Evolutionary conservation across 2,888 invertebrate genomes (phyloP), one percentile per base, ranked within the genome.

Genomic region (Syrista parreyssii): DNA sequence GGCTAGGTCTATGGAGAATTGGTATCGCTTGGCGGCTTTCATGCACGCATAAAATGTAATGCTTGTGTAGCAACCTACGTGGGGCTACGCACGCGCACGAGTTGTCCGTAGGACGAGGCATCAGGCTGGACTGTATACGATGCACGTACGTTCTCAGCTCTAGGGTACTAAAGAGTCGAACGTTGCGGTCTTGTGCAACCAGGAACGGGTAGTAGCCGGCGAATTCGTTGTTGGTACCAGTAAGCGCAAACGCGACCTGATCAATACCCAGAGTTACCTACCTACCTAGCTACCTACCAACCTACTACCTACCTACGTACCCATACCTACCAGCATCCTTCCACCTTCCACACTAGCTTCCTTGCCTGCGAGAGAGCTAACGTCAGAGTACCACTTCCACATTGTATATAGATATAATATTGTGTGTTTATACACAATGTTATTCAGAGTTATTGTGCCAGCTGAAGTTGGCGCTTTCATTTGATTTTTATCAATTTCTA

Each of bases 191-290:
- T 35, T 11, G 33, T 36, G 31, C 72, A 68, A 55, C 55, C 23
- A 23, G 55, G 55, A 55, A 55, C 55, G 23, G 23, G 74, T 68
- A 32, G 78, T 69, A 75, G 77, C 77, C 76, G 79, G 80, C 71
- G 75, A 81, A 81, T 85, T 83, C 81, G 80, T 80, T 81, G 83
- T 80, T 81, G 81, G 82, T 80, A 81, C 82, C 79, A 77, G 77
- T 81, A 82, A 82, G 84, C 84, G 85, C 84, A 83, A 85, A 84
- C 82, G 82, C 84, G 82, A 81, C 79, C 80, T 85, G 84, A 84
- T 85, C 85, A 85, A 84, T 85, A 85, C 82, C 84, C 82, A 81
- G 81, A 81, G 82, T 82, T 82, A 80, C 81, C 79, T 80, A 81
- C 81, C 77, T 81, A 81, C 80, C 55, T 55, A 2, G 1, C 76